A percentile compares a stretch with the other conserved stretches of the same genome.
Evolutionary conservation across 2,113 vertebrate species (phyloP).

Genomic region (Microcebus lehilahytsara): DNA sequence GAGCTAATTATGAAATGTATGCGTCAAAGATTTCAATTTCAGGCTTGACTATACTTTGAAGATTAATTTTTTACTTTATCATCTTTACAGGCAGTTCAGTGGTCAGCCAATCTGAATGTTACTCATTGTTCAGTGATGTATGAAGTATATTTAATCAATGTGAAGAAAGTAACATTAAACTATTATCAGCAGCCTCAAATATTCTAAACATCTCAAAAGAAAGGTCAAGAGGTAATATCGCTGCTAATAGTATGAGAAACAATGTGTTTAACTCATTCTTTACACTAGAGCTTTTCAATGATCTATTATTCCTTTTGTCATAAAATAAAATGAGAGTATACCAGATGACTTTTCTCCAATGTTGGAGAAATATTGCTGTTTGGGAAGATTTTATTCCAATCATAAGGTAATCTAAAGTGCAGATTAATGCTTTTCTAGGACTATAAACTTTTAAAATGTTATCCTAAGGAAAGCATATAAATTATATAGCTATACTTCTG

Average conservation of each 20-base stretch:
- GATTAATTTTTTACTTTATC: conserved; percentile 89
- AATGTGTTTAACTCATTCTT: conserved; percentile 83
- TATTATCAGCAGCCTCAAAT: conserved; percentile 84
- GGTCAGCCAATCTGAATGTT: conserved; percentile 83
- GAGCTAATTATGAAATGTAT: conserved; percentile 90
- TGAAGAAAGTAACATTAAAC: conserved; percentile 86
- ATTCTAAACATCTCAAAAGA: conserved; percentile 82
- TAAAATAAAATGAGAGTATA: conserved; percentile 50
- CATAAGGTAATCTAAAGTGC: conserved; percentile 16
- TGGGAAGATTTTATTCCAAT: not conserved
- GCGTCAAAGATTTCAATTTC: conserved; percentile 93
- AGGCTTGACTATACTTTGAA: conserved; percentile 91
- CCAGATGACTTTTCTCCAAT: conserved; percentile 30
- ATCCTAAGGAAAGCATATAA: not conserved
- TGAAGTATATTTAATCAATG: conserved; percentile 88
- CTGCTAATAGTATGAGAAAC: conserved; percentile 82
- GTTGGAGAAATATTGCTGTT: not conserved
- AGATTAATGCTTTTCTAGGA: not conserved
- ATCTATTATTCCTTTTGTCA: conserved; percentile 57
- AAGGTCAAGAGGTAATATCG: conserved; percentile 84
- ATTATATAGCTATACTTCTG: not conserved
- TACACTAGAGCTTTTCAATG: conserved; percentile 68
- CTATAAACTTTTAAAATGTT: conserved; percentile 19
- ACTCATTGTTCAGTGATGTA: conserved; percentile 87
- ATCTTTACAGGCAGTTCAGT: conserved; percentile 86